phyloP scores from a whole-genome alignment of 2,113 vertebrate genomes.

The Crotalus helleri region DNA sequence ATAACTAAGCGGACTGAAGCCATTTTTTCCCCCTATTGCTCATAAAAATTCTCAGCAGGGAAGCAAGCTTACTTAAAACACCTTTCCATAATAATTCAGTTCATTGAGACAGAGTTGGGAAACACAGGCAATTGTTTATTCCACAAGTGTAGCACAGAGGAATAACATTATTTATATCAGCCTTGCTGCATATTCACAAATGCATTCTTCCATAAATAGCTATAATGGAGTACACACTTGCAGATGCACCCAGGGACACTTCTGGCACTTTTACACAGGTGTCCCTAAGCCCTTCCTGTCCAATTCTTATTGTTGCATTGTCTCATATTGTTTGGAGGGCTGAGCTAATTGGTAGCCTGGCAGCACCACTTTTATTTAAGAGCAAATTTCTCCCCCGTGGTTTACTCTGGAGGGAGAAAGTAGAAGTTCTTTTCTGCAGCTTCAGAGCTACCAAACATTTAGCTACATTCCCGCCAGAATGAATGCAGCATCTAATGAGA shows the following conservation, averaged over 20 bases:
- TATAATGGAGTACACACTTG: not conserved
- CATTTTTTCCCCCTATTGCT: constrained; percentile 24
- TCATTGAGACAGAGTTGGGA: constrained; percentile 45
- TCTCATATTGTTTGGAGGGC: not conserved
- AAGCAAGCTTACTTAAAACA: constrained; percentile 53
- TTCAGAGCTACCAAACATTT: not conserved
- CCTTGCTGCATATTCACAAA: constrained; percentile 49
- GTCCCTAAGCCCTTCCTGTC: not conserved
- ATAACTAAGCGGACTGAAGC: constrained; percentile 42
- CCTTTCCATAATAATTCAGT: constrained; percentile 48
- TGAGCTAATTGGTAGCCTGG: not conserved
- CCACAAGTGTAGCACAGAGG: constrained; percentile 25
- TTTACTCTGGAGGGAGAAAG: not conserved
- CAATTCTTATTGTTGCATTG: not conserved
- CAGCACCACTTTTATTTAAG: not conserved
- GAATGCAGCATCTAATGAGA: not conserved
- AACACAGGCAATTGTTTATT: constrained; percentile 37
- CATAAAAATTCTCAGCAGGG: constrained; percentile 55
- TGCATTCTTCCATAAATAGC: constrained; percentile 39
- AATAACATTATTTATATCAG: constrained; percentile 34
- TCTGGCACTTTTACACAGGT: not conserved
- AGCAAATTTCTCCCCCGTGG: not conserved
- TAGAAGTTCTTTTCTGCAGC: not conserved
- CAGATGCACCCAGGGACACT: not conserved
- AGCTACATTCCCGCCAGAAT: not conserved